Percentiles rank a stretch among this genome's conserved stretches.
phyloP scores from a whole-genome alignment of 2,888 invertebrate genomes.

The Acanthoscelides obtectus region DNA sequence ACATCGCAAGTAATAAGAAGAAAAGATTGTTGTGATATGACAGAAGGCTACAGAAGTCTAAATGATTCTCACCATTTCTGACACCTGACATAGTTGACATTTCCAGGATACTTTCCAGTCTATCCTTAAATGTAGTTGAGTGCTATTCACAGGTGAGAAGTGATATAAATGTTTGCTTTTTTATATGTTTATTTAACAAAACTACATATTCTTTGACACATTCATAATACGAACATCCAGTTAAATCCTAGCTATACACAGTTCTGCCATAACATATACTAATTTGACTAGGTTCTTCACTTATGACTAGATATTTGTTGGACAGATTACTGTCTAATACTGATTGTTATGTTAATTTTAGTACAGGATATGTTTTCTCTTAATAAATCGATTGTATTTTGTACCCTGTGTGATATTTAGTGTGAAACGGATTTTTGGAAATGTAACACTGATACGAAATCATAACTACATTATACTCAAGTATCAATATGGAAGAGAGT shows the following conservation, averaged over 20 bases:
- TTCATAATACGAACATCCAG: not conserved
- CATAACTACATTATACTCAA: too few species aligned
- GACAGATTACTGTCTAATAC: slow-evolving; percentile 12
- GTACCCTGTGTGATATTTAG: slow-evolving; percentile 12
- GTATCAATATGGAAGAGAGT: too few species aligned
- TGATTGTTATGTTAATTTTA: slow-evolving; percentile 9
- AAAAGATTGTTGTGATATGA: too few species aligned
- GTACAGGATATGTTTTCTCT: slow-evolving; percentile 12
- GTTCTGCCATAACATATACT: slow-evolving; percentile 2
- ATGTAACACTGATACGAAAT: slow-evolving; percentile 1
- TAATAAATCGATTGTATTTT: slow-evolving; percentile 16
- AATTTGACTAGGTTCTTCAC: slow-evolving; percentile 7
- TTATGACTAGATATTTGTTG: slow-evolving; percentile 6
- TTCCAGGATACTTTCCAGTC: too few species aligned
- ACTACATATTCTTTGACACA: slow-evolving; percentile 12
- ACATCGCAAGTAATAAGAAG: too few species aligned
- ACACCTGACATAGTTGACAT: too few species aligned
- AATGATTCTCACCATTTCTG: too few species aligned
- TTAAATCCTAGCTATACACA: slow-evolving; percentile 3
- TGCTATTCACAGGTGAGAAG: too few species aligned
- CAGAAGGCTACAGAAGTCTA: too few species aligned
- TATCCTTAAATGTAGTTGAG: too few species aligned
- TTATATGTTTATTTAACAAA: not conserved
- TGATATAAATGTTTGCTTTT: not conserved
- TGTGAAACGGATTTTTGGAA: slow-evolving; percentile 2